Evolutionary conservation across 2,113 vertebrate species (phyloP).

Genomic region (Ammodramus savannarum): DNA sequence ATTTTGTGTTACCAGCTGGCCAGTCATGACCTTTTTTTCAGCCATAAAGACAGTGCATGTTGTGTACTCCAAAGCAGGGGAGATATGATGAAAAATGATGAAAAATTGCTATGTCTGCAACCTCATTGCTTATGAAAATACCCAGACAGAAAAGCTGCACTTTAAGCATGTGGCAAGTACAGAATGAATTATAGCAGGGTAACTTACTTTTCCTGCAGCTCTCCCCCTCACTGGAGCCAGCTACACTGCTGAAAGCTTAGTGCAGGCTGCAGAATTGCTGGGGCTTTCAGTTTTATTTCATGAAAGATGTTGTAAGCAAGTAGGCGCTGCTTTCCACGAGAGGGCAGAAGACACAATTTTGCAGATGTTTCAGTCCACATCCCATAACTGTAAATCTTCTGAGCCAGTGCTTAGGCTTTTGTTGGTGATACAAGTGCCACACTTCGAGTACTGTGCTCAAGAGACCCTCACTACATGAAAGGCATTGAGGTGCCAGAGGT

Average conservation of each 20-base stretch:
- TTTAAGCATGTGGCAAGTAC: not conserved
- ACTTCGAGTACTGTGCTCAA: fast-evolving
- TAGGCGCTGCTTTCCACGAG: not conserved
- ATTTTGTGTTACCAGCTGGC: not conserved
- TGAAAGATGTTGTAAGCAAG: not conserved
- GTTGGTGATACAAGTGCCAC: not conserved
- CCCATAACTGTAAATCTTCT: not conserved
- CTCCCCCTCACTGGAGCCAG: not conserved
- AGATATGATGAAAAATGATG: not conserved
- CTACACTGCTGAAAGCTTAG: not conserved
- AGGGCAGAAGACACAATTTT: not conserved
- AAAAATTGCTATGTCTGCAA: not conserved
- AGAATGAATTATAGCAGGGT: not conserved
- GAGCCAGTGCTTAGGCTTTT: not conserved
- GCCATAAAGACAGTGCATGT: not conserved
- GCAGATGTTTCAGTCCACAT: not conserved
- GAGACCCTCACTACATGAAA: not conserved
- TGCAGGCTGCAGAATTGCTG: not conserved
- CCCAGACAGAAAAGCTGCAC: not conserved
- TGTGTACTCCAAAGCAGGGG: not conserved
- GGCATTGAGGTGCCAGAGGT: not conserved
- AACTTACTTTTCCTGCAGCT: not conserved
- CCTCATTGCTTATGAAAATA: not conserved
- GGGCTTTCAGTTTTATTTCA: not conserved
- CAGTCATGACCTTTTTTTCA: constrained; percentile 17